Base-by-base conservation (phyloP, 2,888 invertebrate genomes). In the Harmothoe impar region DNA sequence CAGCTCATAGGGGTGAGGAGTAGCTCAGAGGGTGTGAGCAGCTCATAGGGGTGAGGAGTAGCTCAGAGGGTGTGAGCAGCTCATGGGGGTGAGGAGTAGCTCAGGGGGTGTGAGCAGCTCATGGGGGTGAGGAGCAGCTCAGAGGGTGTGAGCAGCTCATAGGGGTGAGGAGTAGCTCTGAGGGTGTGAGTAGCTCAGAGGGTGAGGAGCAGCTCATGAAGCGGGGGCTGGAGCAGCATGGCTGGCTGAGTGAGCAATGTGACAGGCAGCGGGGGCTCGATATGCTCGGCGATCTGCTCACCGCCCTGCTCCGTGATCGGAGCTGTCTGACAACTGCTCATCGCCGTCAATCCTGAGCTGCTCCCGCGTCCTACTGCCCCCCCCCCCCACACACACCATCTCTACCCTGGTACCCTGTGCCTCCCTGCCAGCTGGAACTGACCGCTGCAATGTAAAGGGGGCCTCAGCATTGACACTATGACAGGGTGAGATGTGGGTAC, bases 321-420 rank as follows among this genome's bases (percentile, higher is more conserved):
- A 62, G 62, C 62, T 62, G 62, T 62, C 62, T n/a, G 62, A 62
- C 62, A 72, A 29, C 29, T 72, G 72, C 72, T 72, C 72, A 72
- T 72, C 72, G 0, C 29, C 62, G 7, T 12, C 62, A 12, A 20
- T n/a, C 3, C 62, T n/a, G 62, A 10, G 43, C 43, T 43, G 43
- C 43, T 7, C 10, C 43, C 43, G 43, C 43, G 10, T 43, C 43
- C 3, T 43, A 10, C 43, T 10, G 43, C 3, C 43, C 43, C 10
- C 10, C 43, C 3, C 5, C 5, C 5, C 10, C 43, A 3, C 43
- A 43, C 3, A 3, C 10, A 10, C 10, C 10, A 43, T 43, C 43
- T 43, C 3, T 7, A 43, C 43, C 43, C 43, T 7, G 43, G 43
- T 43, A 43, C 5, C 10, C 10, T 43, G 43, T 43, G 43, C 3